phyloP scores from a whole-genome alignment of 2,888 invertebrate species.

The Cerceris rybyensis region DNA sequence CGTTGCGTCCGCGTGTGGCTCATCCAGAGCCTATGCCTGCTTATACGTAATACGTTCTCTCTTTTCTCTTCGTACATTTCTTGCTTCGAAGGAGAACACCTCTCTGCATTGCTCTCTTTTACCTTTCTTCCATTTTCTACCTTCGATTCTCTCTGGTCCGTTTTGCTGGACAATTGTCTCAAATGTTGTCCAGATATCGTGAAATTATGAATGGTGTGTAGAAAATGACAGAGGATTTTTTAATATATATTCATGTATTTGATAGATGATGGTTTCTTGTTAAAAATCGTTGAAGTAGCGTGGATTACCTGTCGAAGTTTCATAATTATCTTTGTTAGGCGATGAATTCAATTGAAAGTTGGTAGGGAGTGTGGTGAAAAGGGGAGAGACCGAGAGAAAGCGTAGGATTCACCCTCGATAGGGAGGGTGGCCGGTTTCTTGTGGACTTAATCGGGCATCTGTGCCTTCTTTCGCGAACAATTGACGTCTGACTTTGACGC shows the following conservation, averaged over 20 bases:
- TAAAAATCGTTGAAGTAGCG: slow-evolving; percentile 3
- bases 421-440: slow-evolving; percentile 44
- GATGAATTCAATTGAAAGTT: slow-evolving; percentile 19
- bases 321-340: slow-evolving; percentile 38
- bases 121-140: slow-evolving; percentile 30
- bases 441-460: slow-evolving; percentile 55
- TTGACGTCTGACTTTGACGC: slow-evolving; percentile 56
- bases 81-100: slow-evolving; percentile 39
- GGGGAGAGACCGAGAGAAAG: slow-evolving; percentile 2
- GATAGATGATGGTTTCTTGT: not conserved
- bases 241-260: too few relatives aligned
- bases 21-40: slow-evolving; percentile 70
- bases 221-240: too few relatives aligned
- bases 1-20: slow-evolving; percentile 73
- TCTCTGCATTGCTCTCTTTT: slow-evolving; percentile 45
- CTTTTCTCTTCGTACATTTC: slow-evolving; percentile 53
- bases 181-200: not conserved
- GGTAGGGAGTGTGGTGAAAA: not conserved
- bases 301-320: slow-evolving; percentile 23
- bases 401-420: slow-evolving; percentile 20
- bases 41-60: slow-evolving; percentile 61
- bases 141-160: slow-evolving; percentile 39
- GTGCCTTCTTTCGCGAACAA: slow-evolving; percentile 52
- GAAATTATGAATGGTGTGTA: slow-evolving; percentile 1
- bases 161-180: slow-evolving; percentile 4